Evolutionary conservation across 2,113 vertebrate genomes (phyloP), one percentile per base, ranked within the genome.

Genomic region (Cyprinodon tularosa): DNA sequence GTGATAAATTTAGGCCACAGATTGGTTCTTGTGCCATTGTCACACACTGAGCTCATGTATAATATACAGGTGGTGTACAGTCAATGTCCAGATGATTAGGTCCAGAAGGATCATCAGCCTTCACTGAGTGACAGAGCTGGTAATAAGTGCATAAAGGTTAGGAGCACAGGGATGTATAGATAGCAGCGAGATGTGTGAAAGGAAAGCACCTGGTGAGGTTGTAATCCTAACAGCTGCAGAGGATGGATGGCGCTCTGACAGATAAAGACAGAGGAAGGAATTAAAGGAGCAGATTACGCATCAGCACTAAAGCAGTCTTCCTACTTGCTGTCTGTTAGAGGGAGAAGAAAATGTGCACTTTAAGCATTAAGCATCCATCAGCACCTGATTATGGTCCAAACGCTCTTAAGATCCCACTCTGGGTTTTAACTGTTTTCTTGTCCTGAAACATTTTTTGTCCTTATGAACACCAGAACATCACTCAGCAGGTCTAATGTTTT

Each of bases 1-100:
- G 80, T 60, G 83, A 85, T 92, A 88, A 85, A 90, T 87, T 82
- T 92, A 90, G 83, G 36, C 79, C 83, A 88, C 83, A 71, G 78
- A 80, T 89, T 79, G 83, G 69, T 76, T 78, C 48, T 15, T 72
- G 73, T 45, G 39, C 74, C 44, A 72, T 80, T 86, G 89, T 84
- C 67, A 84, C 82, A 74, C 39, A 36, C 77, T 66, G 68, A 64
- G 65, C 81, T 10, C 71, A 62, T 69, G 77, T 80, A 73, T 66
- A 66, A 39, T 20, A 39, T 36, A 62, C 57, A 84, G 67, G 11
- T 17, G 68, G 68, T 68, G 62, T 79, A 69, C 82, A 80, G 80
- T 73, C 69, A 84, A 80, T n/a, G 13, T 38, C 60, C 44, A 0
- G 44, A 62, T 73, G 74, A 86, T 69, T 64, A 59, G n/a, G 45